Evolutionary conservation across 2,888 invertebrate species (phyloP).

Genomic region (Torymus auratus): DNA sequence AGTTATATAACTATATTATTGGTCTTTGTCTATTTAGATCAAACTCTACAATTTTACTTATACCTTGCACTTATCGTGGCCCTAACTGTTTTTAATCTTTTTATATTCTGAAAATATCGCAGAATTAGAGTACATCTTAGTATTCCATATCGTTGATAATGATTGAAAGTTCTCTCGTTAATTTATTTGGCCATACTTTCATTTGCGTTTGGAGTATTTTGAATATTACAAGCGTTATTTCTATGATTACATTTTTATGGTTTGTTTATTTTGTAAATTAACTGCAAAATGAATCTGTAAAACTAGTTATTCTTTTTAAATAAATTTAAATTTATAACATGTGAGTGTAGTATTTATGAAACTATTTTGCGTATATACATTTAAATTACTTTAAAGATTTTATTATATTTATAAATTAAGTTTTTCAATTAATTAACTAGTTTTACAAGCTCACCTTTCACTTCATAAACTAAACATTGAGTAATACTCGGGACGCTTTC

Average conservation of each 20-base stretch:
- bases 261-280: constrained; percentile 28
- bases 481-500: too few relatives aligned
- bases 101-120: constrained; percentile 59
- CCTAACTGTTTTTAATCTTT: constrained; percentile 23
- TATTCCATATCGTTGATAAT: constrained; percentile 54
- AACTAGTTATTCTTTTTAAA: constrained; percentile 7
- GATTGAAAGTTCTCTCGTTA: constrained; percentile 7
- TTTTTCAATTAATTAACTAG: too few relatives aligned
- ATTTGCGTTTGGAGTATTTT: constrained; percentile 36
- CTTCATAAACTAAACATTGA: too few relatives aligned
- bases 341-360: neutral
- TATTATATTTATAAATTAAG: too few relatives aligned
- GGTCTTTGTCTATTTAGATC: constrained; percentile 38
- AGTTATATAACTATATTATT: constrained; percentile 21
- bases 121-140: constrained; percentile 58
- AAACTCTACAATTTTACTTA: constrained; percentile 38
- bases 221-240: constrained; percentile 27
- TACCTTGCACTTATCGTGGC: constrained; percentile 40
- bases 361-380: constrained; percentile 5
- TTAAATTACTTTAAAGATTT: too few relatives aligned
- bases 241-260: constrained; percentile 30
- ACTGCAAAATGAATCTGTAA: constrained; percentile 12
- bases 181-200: constrained; percentile 38
- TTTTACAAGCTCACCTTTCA: too few relatives aligned
- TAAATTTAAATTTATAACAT: constrained; percentile 14